Evolutionary conservation across 2,888 invertebrate species (phyloP).

Genomic region (Leucania comma): DNA sequence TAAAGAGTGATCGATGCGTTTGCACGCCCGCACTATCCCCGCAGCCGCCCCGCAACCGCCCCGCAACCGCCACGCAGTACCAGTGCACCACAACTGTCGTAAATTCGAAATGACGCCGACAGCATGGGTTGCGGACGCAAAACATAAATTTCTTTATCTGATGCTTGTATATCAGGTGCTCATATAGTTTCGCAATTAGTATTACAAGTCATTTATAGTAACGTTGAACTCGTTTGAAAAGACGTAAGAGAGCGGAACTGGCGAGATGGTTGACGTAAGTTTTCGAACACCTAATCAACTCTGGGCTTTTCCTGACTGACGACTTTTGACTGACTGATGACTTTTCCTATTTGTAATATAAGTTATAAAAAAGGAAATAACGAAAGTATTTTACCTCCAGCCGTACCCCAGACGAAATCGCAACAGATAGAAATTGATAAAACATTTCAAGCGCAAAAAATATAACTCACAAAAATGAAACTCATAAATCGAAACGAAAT

Average conservation of each 20-base stretch:
- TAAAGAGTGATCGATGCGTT: slow-evolving; percentile 68
- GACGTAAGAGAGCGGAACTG: background rate
- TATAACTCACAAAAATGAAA: slow-evolving; percentile 83
- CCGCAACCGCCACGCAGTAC: slow-evolving; percentile 10
- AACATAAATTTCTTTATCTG: slow-evolving; percentile 73
- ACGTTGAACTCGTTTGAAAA: background rate
- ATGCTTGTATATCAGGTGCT: slow-evolving; percentile 63
- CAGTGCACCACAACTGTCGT: slow-evolving; percentile 65
- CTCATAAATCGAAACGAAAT: slow-evolving; percentile 88
- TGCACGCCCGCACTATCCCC: slow-evolving; percentile 16
- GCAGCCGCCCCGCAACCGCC: slow-evolving; percentile 5
- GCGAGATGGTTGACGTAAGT: background rate
- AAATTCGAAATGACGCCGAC: slow-evolving; percentile 74
- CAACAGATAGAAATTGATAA: slow-evolving; percentile 73
- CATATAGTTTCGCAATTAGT: slow-evolving; percentile 50
- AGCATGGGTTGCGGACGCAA: slow-evolving; percentile 65
- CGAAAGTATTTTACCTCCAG: slow-evolving; percentile 20
- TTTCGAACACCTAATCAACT: background rate
- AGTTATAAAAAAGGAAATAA: slow-evolving; percentile 35
- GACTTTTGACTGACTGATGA: too few species aligned
- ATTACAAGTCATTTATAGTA: slow-evolving; percentile 23
- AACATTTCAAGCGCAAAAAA: slow-evolving; percentile 78
- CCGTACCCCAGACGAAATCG: slow-evolving; percentile 38
- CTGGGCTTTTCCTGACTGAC: too few species aligned
- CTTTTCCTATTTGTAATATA: background rate